Conservation (phyloP, 2,888 invertebrate species). For the Ophraella communa region DNA sequence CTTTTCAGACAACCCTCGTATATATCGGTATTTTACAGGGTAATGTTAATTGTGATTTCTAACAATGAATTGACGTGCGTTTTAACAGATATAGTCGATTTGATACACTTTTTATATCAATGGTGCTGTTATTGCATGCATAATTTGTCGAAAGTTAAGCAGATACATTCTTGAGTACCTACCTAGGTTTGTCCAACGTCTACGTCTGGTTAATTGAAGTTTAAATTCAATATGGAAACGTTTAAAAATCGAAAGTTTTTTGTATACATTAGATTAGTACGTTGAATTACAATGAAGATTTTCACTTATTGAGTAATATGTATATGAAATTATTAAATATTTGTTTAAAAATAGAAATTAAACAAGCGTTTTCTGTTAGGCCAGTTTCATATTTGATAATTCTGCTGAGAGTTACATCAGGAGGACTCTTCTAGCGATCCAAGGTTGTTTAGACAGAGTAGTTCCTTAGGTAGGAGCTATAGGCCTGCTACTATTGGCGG, state of each 20-base stretch:
- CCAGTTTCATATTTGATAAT: no score
- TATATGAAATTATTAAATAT: background rate
- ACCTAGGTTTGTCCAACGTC: background rate
- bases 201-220: background rate
- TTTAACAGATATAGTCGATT: no score
- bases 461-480: no score
- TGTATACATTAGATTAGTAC: background rate
- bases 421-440: no score
- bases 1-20: no score
- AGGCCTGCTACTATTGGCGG: no score
- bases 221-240: no score
- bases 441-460: no score
- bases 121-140: background rate
- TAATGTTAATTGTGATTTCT: background rate
- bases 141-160: background rate
- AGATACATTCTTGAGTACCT: background rate
- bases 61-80: background rate
- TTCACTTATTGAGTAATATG: background rate
- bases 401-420: no score
- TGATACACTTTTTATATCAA: background rate
- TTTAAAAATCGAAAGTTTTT: constrained; percentile 1
- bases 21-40: no score
- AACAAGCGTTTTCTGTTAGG: no score
- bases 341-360: no score
- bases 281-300: background rate